These are phyloP conservation scores for Castor canadensis DNA, from an alignment of 2,113 vertebrate genomes.

Conservation along the genomic window DNA sequence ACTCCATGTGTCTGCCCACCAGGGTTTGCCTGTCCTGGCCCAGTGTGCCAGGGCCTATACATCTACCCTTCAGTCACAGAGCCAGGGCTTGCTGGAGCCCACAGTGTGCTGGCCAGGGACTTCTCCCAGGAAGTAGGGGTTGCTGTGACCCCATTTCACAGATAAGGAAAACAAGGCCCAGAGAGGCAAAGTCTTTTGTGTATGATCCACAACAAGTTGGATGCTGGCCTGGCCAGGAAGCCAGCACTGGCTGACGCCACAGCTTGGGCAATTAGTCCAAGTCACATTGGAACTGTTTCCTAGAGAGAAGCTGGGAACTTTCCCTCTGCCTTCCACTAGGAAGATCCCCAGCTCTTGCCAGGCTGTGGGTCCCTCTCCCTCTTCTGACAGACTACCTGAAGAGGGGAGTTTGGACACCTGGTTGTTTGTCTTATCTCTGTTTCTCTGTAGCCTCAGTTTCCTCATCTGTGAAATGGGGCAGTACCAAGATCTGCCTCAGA, in stretches of 20 bases:
- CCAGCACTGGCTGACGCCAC: neutral
- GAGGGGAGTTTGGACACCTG: neutral
- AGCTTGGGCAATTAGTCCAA: neutral
- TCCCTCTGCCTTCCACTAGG: too few relatives aligned
- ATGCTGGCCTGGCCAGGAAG: neutral
- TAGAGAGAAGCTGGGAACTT: neutral
- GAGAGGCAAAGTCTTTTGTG: neutral
- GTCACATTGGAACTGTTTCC: neutral
- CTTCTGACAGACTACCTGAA: neutral
- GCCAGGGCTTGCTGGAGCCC: neutral
- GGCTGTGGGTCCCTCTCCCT: neutral
- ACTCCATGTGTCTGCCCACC: accelerated
- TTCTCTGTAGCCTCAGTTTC: neutral
- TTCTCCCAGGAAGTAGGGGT: neutral
- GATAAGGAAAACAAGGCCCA: neutral
- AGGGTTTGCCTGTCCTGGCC: neutral
- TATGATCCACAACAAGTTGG: neutral
- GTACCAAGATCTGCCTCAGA: neutral
- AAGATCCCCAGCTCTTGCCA: neutral
- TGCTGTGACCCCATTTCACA: neutral
- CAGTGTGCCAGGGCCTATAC: neutral
- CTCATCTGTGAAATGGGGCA: neutral
- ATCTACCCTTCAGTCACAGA: neutral
- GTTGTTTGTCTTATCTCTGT: neutral
- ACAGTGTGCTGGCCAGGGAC: neutral